These are phyloP conservation scores for Hyles euphorbiae DNA, from an alignment of 1,140 invertebrate species.

Conservation along the genomic window DNA sequence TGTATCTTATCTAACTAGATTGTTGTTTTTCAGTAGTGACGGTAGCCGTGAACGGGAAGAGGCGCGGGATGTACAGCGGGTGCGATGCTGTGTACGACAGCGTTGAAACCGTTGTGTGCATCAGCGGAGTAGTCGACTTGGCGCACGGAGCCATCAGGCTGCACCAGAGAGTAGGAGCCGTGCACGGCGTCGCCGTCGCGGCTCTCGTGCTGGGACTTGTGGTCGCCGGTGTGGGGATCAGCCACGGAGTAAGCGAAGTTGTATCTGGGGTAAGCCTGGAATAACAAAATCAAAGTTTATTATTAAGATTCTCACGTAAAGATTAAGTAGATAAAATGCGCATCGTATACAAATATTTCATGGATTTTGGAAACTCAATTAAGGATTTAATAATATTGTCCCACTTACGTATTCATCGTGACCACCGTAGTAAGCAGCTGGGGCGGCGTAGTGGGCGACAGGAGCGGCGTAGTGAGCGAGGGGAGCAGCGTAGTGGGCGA, in stretches of 20 bases:
- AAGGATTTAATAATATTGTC: too few relatives aligned
- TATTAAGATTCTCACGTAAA: too few relatives aligned
- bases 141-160: slow-evolving; percentile 67
- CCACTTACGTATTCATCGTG: slow-evolving; percentile 12
- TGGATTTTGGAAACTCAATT: too few relatives aligned
- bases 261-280: slow-evolving; percentile 62
- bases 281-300: background rate
- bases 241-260: slow-evolving; percentile 74
- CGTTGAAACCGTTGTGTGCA: slow-evolving; percentile 64
- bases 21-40: slow-evolving; percentile 28
- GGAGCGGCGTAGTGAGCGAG: slow-evolving; percentile 3
- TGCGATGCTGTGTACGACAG: slow-evolving; percentile 68
- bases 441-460: slow-evolving; percentile 7
- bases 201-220: slow-evolving; percentile 53
- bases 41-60: slow-evolving; percentile 22
- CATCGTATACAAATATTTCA: too few relatives aligned
- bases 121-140: slow-evolving; percentile 67
- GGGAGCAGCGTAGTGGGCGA: slow-evolving; percentile 19
- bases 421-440: slow-evolving; percentile 10
- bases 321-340: background rate
- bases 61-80: slow-evolving; percentile 21
- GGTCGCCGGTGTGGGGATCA: slow-evolving; percentile 62
- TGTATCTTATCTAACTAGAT: too few relatives aligned
- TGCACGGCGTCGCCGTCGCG: slow-evolving; percentile 58
- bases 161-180: slow-evolving; percentile 58